Evolutionary conservation across 2,888 invertebrate species (phyloP), one percentile per base, ranked within the genome.

Genomic region (Lottia scabra): DNA sequence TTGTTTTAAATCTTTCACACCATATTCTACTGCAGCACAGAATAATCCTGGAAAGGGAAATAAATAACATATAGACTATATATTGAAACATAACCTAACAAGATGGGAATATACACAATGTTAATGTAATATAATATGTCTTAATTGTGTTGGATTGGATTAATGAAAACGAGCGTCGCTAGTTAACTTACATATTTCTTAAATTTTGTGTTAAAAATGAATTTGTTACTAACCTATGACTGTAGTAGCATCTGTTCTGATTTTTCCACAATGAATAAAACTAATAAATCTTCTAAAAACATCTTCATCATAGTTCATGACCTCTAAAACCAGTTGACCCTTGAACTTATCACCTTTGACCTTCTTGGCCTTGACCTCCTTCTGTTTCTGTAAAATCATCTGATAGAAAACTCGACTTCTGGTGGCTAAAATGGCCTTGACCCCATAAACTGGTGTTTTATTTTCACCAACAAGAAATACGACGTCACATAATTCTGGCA

Each of bases 261-360:
- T 13, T 56, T 56, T 56, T 23, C 56, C 56, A 56, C 56, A 56
- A 23, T 56, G 56, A 56, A 56, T 56, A 56, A 56, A 56, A 56
- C 56, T 56, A 23, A 56, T 56, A 56, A 56, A 56, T 56, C 56
- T 23, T 56, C 56, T 56, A 19, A 56, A 56, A 23, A 56, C 19
- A 23, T 56, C 56, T 56, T 56, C 56, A 8, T 56, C 56, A 56
- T 19, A 56, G 23, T 56, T 56, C 56, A 12, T 56, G 19, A 23
- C 23, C 56, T 56, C 56, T 56, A 56, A 23, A 19, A 56, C 56
- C 19, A 56, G 6, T 56, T 56, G 19, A 56, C 56, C 56, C 23
- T 56, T 56, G 19, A 56, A 56, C 23, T 56, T n/a, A 23, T 56
- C 56, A 56, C 56, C 56, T 19, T 56, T 56, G 23, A 56, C 56